Base-by-base conservation (phyloP, 53 echinoderm and acorn worm species). In the Actinopyga echinites region DNA sequence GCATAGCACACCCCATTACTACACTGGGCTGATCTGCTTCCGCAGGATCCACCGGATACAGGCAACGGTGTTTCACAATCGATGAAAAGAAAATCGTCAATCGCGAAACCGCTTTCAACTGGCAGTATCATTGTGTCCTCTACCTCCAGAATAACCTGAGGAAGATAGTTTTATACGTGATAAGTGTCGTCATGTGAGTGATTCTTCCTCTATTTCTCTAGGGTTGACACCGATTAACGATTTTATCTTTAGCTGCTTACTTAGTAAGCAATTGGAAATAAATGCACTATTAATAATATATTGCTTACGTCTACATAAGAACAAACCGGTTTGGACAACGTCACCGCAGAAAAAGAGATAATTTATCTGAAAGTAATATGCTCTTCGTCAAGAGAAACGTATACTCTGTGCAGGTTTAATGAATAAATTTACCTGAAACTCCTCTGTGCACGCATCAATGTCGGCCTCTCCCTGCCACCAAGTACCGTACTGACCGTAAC, bases 361-460 rank as follows among this genome's bases (percentile, higher is more conserved):
- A n/a, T n/a, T n/a, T n/a, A n/a, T n/a, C n/a, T n/a, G n/a, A n/a
- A n/a, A n/a, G n/a, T n/a, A n/a, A n/a, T n/a, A n/a, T n/a, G n/a
- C n/a, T n/a, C n/a, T n/a, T n/a, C n/a, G n/a, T n/a, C n/a, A n/a
- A n/a, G n/a, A n/a, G n/a, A n/a, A n/a, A n/a, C n/a, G n/a, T n/a
- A n/a, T n/a, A n/a, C n/a, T n/a, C n/a, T n/a, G n/a, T n/a, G n/a
- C n/a, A n/a, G n/a, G n/a, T n/a, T n/a, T n/a, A n/a, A n/a, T n/a
- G n/a, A n/a, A n/a, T n/a, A 32, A 21, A 54, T 78, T 52, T 42
- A 95, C 95, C 93, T 93, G 89, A 74, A 95, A 95, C 64, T 95
- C 83, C 21, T 56, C 49, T 10, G 84, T 81, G 40, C 95, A 95
- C 7, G 87, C 83, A 29, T 90, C 88, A 40, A 95, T 85, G 34